Base-by-base conservation (phyloP, 2,888 invertebrate genomes). In the Platycnemis pennipes region DNA sequence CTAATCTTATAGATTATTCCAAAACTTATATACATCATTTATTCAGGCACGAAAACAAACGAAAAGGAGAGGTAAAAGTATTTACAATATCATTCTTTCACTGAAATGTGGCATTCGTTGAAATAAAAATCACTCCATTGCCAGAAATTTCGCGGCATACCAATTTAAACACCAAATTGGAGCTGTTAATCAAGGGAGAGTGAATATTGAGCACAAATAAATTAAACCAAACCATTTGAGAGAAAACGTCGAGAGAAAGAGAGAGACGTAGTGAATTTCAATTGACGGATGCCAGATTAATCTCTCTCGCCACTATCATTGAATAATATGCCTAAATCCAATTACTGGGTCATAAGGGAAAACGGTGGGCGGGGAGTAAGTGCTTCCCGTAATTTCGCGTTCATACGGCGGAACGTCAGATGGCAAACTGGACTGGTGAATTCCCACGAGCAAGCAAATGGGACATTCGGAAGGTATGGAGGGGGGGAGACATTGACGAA, bases 321-420 rank as follows among this genome's bases (percentile, higher is more conserved):
- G 77, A 77, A 77, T 77, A 77, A 77, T 77, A 77, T 77, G 31
- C 77, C 31, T 31, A 77, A 77, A 77, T 77, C 77, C 77, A 77
- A 77, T 77, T 77, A 77, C 77, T 13, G 77, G 69, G 37, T 16
- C n/a, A 13, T 2, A 11, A 11, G 37, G 1, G 77, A 19, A 19
- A 49, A 49, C 13, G 49, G 77, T 63, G 22, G 63, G 26, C 5
- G 26, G 63, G 26, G 63, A 26, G n/a, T 26, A 13, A 37, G 37
- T 49, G 13, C 1, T 77, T 37, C 13, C 16, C 77, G 31, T 77
- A 22, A 77, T 77, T 77, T 77, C 77, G 77, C 77, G 77, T 77
- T 37, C 37, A 77, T 37, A 77, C 77, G 13, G 31, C 7, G 31
- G 77, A 63, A 31, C 31, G 11, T 77, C 77, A 77, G 77, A 37